Base-by-base conservation (phyloP, 2,113 vertebrate species). In the Cyanoderma ruficeps region DNA sequence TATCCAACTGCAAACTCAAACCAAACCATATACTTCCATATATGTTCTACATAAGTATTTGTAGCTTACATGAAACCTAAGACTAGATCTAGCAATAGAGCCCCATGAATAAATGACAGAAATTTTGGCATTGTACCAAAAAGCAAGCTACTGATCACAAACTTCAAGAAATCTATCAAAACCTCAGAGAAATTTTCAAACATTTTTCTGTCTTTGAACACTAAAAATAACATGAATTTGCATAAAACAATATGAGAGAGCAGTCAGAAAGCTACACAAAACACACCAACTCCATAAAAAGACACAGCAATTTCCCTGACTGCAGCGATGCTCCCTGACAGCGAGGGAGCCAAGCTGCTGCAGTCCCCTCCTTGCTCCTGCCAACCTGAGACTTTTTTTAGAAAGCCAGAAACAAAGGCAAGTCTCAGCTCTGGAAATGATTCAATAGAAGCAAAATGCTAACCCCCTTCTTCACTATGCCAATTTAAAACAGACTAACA, bases 261-360 rank as follows among this genome's bases (percentile, higher is more conserved):
- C 15, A 78, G 59, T 14, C 20, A 67, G 69, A 75, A 72, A 87
- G 49, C 25, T n/a, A 31, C n/a, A 76, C 15, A 64, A 79, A 82
- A 64, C 12, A 44, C 15, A 75, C 19, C 41, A 55, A 37, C 53
- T 17, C 76, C 19, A 44, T 39, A 41, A 49, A 82, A 53, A 83
- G 47, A 39, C 6, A 55, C 10, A 13, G 46, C 82, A 75, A 55
- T 83, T 68, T 55, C 30, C 75, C 42, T 67, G 77, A 95, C 86
- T 94, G 96, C 94, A 97, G 91, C 63, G 74, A 90, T 41, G 41
- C 83, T 94, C 69, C 86, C 87, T 68, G 55, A 87, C 50, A 50
- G 63, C 14, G 13, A 87, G 61, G 65, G 39, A 92, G 71, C 31
- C 86, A 68, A 77, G 78, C 18, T 65, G 60, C 96, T 90, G 96